A percentile compares a stretch with the other conserved stretches of the same genome.
Conservation (phyloP, 2,797 vertebrate species). For the Serranus cabrilla region DNA sequence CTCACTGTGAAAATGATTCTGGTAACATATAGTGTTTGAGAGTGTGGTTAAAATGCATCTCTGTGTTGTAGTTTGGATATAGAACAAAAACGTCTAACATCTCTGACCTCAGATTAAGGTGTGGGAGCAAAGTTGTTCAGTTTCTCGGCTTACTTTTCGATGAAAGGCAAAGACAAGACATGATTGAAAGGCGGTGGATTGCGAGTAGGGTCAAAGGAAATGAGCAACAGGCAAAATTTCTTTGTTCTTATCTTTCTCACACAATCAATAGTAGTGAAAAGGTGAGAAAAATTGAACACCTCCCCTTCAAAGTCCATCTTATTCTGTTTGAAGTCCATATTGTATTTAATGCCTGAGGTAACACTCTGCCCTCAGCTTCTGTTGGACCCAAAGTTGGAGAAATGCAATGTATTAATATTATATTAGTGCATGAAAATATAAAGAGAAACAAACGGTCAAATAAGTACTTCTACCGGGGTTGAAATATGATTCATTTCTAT, state of each 20-base stretch:
- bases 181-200: conserved; percentile 51
- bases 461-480: not conserved
- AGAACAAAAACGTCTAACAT: not conserved
- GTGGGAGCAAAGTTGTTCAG: conserved; percentile 10
- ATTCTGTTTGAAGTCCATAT: conserved; percentile 69
- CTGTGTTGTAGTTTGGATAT: not conserved
- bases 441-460: conserved; percentile 17
- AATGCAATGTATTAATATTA: conserved; percentile 15
- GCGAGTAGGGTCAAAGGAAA: conserved; percentile 59
- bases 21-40: too few species aligned
- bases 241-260: conserved; percentile 62
- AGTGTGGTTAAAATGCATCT: not conserved
- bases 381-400: conserved; percentile 16
- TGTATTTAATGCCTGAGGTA: conserved; percentile 49
- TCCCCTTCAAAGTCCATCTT: conserved; percentile 59
- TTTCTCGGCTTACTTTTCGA: conserved; percentile 31
- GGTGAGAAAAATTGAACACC: conserved; percentile 21
- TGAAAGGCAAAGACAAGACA: conserved; percentile 38
- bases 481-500: conserved; percentile 15
- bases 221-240: conserved; percentile 50
- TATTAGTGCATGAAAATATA: conserved; percentile 7
- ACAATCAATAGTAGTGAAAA: conserved; percentile 60
- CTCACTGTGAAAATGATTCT: not conserved
- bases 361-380: conserved; percentile 23
- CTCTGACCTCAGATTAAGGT: conserved; percentile 19